Conservation (phyloP, 2,113 vertebrate genomes). For the Neofelis nebulosa region DNA sequence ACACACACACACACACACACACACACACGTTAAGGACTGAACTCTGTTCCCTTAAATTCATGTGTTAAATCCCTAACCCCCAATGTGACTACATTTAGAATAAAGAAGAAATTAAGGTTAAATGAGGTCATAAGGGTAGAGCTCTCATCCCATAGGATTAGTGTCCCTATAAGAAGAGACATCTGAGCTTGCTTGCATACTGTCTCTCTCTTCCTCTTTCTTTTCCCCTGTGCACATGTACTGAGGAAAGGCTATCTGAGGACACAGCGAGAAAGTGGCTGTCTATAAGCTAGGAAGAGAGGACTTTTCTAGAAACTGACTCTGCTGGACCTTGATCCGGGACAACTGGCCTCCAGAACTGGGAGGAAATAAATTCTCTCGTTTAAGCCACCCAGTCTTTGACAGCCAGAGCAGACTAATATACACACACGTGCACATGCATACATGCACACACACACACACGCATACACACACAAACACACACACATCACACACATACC, state of each 20-base stretch:
- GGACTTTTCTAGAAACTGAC: neutral
- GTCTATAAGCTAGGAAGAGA: neutral
- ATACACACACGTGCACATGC: neutral
- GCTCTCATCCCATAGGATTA: neutral
- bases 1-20: neutral
- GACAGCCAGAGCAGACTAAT: neutral
- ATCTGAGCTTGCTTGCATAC: neutral
- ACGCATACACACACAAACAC: neutral
- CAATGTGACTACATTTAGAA: neutral
- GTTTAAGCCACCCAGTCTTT: neutral
- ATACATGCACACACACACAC: neutral
- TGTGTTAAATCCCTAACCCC: neutral
- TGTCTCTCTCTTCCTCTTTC: neutral
- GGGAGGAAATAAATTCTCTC: slow-evolving; percentile 10
- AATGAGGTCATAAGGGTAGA: neutral
- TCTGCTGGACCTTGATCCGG: neutral
- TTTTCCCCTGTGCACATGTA: neutral
- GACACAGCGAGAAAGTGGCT: neutral
- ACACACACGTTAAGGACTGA: neutral
- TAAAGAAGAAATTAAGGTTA: slow-evolving; percentile 28
- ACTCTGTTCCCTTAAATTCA: neutral
- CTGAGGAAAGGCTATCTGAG: neutral
- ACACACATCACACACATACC: neutral
- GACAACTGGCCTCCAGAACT: neutral
- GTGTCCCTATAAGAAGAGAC: neutral